Evolutionary conservation across 2,888 invertebrate species (phyloP), one percentile per base, ranked within the genome.

Genomic region (Camponotus fellah): DNA sequence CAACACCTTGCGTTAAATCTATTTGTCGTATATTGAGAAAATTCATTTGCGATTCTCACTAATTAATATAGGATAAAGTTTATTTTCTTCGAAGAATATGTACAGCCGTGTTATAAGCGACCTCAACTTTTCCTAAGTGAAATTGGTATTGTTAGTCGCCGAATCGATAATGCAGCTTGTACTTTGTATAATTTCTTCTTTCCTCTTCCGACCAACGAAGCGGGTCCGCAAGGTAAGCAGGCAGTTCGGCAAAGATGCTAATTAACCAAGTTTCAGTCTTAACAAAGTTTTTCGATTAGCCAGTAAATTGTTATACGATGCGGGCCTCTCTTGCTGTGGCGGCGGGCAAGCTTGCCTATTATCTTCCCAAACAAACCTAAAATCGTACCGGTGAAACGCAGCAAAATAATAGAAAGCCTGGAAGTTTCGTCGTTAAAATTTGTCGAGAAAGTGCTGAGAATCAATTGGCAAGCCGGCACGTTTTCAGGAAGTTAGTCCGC

Each of bases 231-330:
- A 92, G 91, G 92, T 93, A 93, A 93, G 92, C 93, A 92, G 91
- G 89, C 84, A 85, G 89, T 87, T 91, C 87, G 91, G 91, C 90
- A 91, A 94, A 94, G 94, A 95, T 94, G 94, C 93, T 94, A 95
- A 95, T 94, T 94, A 95, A 94, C 93, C 92, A 94, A 94, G 94
- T 95, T 95, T 92, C 90, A 90, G 91, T 92, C 92, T 93, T 93
- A 92, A 93, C 90, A 92, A 94, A 95, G 93, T 95, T 95, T 95
- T 94, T 94, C 94, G 93, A 94, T 94, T 94, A 94, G 93, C 92
- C 92, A 79, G 92, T 93, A 92, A 92, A 94, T 94, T 94, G 93
- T 94, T 94, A 92, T 92, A 92, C 91, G 92, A 91, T 91, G 92
- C 91, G 91, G 91, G 89, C 85, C 80, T 83, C 76, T 83, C 74